phyloP scores from a whole-genome alignment of 1,140 invertebrate species.

The Euborellia annulipes region DNA sequence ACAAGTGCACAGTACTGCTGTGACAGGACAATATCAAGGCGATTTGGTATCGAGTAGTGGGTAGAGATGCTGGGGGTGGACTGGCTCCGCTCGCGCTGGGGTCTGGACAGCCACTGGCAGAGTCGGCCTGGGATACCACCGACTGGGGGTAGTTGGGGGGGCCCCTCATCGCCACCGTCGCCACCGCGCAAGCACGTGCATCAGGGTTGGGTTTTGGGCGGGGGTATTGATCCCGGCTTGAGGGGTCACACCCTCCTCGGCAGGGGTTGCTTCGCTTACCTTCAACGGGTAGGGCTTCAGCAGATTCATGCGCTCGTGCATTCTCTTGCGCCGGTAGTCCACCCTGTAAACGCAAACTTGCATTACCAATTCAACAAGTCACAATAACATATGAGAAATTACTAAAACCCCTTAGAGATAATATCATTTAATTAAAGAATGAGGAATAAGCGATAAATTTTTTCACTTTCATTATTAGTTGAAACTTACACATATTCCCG shows the following conservation, averaged over 20 bases:
- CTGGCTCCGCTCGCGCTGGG: conserved; percentile 8
- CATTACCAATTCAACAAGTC: too few relatives aligned
- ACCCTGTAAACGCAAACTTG: background rate
- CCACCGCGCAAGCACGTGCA: too few relatives aligned
- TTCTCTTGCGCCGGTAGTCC: conserved; percentile 6
- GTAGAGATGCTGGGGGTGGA: conserved; percentile 6
- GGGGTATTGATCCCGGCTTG: too few relatives aligned
- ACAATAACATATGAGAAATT: too few relatives aligned
- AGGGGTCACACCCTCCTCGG: background rate
- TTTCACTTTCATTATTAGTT: conserved; percentile 8
- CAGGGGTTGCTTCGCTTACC: conserved; percentile 21
- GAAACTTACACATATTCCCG: conserved; percentile 28
- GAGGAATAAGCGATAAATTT: background rate
- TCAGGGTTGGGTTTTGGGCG: too few relatives aligned
- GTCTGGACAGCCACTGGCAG: background rate
- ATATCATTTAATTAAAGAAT: too few relatives aligned
- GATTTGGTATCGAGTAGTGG: conserved; percentile 13
- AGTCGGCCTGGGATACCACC: background rate
- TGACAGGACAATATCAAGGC: conserved; percentile 86
- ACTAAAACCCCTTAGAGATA: too few relatives aligned
- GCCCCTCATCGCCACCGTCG: too few relatives aligned
- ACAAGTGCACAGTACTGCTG: conserved; percentile 61
- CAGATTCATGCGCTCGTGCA: conserved; percentile 25
- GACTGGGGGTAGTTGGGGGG: background rate
- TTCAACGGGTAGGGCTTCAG: conserved; percentile 28